Percentiles rank a stretch among this genome's conserved stretches.
Conservation (phyloP, 2,113 vertebrate genomes). For the Muscicapa adusta region DNA sequence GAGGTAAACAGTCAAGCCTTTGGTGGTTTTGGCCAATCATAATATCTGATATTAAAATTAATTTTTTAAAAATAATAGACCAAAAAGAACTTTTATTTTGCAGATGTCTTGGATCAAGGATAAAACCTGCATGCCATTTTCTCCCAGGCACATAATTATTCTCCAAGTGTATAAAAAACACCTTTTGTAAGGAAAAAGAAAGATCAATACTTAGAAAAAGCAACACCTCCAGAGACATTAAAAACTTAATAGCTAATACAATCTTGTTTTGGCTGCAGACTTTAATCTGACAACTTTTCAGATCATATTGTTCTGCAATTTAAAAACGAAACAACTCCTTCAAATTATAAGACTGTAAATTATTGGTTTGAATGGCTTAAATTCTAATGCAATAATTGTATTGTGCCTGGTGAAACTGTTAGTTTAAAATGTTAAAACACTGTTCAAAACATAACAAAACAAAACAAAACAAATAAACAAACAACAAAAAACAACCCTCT, state of each 20-base stretch:
- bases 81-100: neutral
- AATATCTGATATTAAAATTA: neutral
- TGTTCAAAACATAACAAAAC: neutral
- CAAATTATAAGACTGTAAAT: neutral
- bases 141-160: neutral
- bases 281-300: neutral
- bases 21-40: neutral
- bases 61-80: neutral
- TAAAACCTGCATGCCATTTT: neutral
- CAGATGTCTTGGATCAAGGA: neutral
- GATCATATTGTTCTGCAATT: neutral
- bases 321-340: neutral
- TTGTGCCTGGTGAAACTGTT: neutral
- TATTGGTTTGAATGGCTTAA: neutral
- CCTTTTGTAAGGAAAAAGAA: neutral
- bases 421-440: neutral
- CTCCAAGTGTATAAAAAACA: neutral
- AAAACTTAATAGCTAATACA: neutral
- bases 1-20: neutral
- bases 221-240: neutral
- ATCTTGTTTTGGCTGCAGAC: neutral
- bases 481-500: neutral
- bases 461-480: neutral
- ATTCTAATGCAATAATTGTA: neutral
- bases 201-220: neutral